These are phyloP conservation scores for Chelonia mydas DNA, from an alignment of 2,797 vertebrate genomes.

Conservation along the genomic window DNA sequence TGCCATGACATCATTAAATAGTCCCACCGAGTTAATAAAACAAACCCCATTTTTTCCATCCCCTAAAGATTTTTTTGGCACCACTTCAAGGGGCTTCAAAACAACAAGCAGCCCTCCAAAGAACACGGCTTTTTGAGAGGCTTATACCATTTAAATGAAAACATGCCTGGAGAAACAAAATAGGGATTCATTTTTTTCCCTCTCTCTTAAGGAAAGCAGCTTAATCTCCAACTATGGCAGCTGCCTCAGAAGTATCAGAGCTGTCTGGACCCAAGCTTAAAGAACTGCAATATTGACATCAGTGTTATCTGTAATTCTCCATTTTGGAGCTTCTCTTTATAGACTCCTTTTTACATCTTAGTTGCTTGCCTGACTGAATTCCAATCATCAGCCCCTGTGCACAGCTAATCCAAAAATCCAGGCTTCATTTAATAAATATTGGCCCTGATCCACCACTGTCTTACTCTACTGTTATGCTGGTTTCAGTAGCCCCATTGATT, in stretches of 20 bases:
- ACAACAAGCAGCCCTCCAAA: slow-evolving; percentile 58
- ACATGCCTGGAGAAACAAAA: slow-evolving; percentile 57
- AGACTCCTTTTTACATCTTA: neutral
- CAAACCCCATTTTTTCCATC: neutral
- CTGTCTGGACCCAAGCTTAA: slow-evolving; percentile 36
- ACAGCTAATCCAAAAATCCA: neutral
- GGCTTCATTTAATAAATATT: neutral
- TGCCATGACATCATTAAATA: slow-evolving; percentile 41
- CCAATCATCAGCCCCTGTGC: neutral
- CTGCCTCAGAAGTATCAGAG: slow-evolving; percentile 22
- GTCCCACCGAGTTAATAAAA: slow-evolving; percentile 7
- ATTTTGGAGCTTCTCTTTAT: neutral
- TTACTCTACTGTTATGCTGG: neutral
- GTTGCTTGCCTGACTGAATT: neutral
- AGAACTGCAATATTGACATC: slow-evolving; percentile 24
- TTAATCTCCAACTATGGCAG: slow-evolving; percentile 55
- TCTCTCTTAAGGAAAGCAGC: slow-evolving; percentile 26
- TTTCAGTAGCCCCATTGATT: neutral
- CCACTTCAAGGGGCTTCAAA: slow-evolving; percentile 50
- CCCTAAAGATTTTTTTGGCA: slow-evolving; percentile 48
- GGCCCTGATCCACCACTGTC: neutral
- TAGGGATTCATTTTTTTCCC: neutral
- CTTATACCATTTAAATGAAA: slow-evolving; percentile 54
- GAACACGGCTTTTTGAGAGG: slow-evolving; percentile 58
- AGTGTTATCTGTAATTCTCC: neutral